Base-by-base conservation (phyloP, 2,113 vertebrate genomes). In the Pantherophis guttatus region DNA sequence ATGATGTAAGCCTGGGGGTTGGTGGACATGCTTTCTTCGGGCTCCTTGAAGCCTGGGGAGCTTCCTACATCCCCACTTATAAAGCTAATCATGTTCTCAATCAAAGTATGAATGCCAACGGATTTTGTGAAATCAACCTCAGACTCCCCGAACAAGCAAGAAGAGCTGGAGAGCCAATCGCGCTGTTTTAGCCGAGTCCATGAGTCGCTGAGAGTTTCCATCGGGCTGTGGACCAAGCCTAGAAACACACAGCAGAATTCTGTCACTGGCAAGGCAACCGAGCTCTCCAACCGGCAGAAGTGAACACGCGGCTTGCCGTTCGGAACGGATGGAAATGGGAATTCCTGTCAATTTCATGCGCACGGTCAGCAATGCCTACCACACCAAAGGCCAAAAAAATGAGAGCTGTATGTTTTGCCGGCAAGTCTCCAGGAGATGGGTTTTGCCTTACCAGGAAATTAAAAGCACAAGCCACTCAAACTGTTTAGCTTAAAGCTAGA, bases 31-130 rank as follows among this genome's bases (percentile, higher is more conserved):
- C 97, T 98, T 96, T 99, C 99, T 86, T 99, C 99, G 0, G 99
- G 99, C 91, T 99, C 99, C 95, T 99, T 99, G 97, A 99, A 99
- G 90, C 98, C 98, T 0, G 99, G 98, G 0, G 98, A 97, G 92
- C 97, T 98, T 55, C 98, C 99, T 94, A 99, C 98, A 89, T 99
- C 99, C 2, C 99, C 99, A 86, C 98, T 99, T 94, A 99, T 98
- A 96, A 99, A 99, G 97, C 98, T 99, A 58, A 99, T 98, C 91
- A 98, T 98, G 87, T 99, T 99, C 96, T 99, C 99, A 62, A 99
- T 99, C 94, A 99, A 97, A 10, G 98, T 98, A 33, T 99, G 98
- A 94, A 99, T 95, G 65, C 98, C 98, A 93, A 99, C 97, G 0
- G 98, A 98, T 95, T 97, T 98, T 95, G 98, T 99, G 95, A 99